These are phyloP conservation scores for Cinclus mexicanus DNA, from an alignment of 2,113 vertebrate genomes.

Conservation along the genomic window DNA sequence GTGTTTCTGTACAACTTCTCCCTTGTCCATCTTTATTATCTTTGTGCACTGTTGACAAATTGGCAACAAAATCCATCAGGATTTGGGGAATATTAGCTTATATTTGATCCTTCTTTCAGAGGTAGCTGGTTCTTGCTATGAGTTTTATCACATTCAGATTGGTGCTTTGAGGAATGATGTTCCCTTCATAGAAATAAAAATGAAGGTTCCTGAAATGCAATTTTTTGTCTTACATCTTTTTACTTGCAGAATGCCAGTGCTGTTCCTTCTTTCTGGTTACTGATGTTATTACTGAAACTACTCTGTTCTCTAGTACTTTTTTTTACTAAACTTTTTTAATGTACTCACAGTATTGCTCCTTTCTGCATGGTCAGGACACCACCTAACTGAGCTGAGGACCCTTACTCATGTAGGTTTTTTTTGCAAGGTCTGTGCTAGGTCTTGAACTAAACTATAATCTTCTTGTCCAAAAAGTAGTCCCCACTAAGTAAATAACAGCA, in stretches of 20 bases:
- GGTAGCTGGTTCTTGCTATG: not conserved
- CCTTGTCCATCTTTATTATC: not conserved
- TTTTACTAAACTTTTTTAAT: not conserved
- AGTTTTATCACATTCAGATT: not conserved
- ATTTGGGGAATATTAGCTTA: not conserved
- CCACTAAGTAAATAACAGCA: not conserved
- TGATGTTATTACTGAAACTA: not conserved
- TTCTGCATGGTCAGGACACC: not conserved
- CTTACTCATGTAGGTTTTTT: not conserved
- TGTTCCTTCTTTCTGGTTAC: not conserved
- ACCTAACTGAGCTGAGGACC: not conserved
- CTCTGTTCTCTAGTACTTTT: not conserved
- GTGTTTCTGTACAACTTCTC: not conserved
- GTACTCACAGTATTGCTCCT: not conserved
- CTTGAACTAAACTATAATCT: not conserved
- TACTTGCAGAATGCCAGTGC: not conserved
- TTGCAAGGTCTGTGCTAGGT: not conserved
- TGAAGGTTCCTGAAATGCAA: not conserved
- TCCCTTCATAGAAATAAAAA: not conserved
- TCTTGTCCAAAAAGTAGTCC: not conserved
- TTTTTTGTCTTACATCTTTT: not conserved
- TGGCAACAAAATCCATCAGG: not conserved
- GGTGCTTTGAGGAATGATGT: not conserved
- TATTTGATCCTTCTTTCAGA: not conserved
- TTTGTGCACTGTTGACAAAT: not conserved